phyloP scores from a whole-genome alignment of 2,113 vertebrate species.

The Oenanthe melanoleuca region DNA sequence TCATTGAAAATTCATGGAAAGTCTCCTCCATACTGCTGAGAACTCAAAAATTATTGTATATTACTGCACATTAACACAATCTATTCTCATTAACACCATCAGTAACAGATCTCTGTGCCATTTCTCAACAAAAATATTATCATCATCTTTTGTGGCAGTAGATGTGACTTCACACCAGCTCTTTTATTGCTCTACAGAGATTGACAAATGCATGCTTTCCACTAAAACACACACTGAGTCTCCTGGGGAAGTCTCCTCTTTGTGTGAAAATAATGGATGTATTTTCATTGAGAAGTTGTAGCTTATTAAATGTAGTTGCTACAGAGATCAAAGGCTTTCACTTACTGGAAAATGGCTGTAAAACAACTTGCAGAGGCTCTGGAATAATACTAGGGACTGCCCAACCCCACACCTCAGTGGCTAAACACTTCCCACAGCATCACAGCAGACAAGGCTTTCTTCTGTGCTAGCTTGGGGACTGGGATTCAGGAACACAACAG shows the following conservation, averaged over 20 bases:
- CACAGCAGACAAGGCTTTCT: neutral
- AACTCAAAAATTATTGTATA: neutral
- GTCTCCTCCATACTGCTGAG: neutral
- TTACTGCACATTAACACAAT: neutral
- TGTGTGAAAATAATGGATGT: neutral
- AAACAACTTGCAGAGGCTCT: neutral
- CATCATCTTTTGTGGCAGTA: neutral
- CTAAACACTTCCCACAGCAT: neutral
- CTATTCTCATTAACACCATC: neutral
- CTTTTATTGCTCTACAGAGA: neutral
- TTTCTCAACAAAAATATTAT: neutral
- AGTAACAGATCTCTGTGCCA: neutral
- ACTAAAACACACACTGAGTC: neutral
- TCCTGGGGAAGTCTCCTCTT: neutral
- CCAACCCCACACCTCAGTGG: neutral
- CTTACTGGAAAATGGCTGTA: neutral
- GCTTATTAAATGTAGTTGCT: neutral
- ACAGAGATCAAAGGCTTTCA: neutral
- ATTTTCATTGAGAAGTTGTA: neutral
- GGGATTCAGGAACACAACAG: neutral
- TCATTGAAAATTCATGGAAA: neutral
- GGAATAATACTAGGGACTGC: neutral
- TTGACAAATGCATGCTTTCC: neutral
- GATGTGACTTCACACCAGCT: neutral
- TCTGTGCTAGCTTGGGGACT: neutral